Evolutionary conservation across 1,140 invertebrate species (phyloP), one percentile per base, ranked within the genome.

Genomic region (Arctopsyche grandis): DNA sequence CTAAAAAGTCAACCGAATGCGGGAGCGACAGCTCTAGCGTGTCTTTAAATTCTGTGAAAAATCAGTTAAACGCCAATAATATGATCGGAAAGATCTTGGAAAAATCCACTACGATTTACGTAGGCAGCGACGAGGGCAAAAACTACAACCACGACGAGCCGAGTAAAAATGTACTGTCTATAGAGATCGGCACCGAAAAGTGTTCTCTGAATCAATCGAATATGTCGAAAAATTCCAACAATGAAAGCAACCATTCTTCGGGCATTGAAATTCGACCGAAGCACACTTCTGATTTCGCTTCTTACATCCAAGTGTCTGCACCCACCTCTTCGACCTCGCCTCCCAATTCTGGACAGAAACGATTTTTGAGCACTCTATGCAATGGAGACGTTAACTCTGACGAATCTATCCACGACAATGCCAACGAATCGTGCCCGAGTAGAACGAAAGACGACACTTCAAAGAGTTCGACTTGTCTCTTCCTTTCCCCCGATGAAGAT

Each of bases 291-390:
- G 89, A 91, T 83, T 91, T 90, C 79, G 89, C 90, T 70, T 90
- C 89, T 4, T 91, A 90, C 81, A 91, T 91, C 82, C 89, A 90
- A 79, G 87, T 89, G 60, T 89, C 88, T 0, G 86, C 88, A 75
- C 87, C 87, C 0, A 79, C 86, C 22, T 85, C 86, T 0, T 85
- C 85, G 0, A 85, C 85, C 0, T 84, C 84, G 75, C 83, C 1
- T 48, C 60, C 29, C 0, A 60, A 60, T 21, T 16, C 75, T 10
- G 43, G 12, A 16, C 63, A 48, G 22, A 78, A 73, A 19, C 58
- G 84, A 56, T 75, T n/a, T 10, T 14, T 19, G 69, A 46, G 66
- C 16, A 46, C 84, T 16, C 82, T 56, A 1, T 69, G 66, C 66
- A 80, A 80, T 38, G 73, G 73, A 21, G 63, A 76, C 21, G 14